Percentiles rank a stretch among this genome's conserved stretches.
These are phyloP conservation scores for Scalopus aquaticus DNA, from an alignment of 2,113 vertebrate genomes.

Conservation along the genomic window DNA sequence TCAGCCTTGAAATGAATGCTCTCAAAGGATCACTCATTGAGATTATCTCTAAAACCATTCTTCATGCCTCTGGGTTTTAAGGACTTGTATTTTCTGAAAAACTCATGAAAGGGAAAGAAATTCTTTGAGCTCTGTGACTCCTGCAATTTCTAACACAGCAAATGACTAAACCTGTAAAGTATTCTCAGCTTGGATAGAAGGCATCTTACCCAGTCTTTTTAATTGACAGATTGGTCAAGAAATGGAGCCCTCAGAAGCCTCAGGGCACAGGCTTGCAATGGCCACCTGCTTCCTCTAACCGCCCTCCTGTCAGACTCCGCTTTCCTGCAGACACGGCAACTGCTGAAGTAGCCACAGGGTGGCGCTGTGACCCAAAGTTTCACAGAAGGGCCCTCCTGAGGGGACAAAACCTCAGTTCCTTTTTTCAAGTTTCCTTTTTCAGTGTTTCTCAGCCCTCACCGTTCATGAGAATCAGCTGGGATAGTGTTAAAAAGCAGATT, in stretches of 20 bases:
- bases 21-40: background rate
- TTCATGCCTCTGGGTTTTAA: background rate
- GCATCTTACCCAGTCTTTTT: background rate
- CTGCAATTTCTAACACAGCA: background rate
- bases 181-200: background rate
- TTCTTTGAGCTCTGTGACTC: background rate
- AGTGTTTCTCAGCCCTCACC: background rate
- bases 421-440: background rate
- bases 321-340: background rate
- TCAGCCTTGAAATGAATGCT: background rate
- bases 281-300: background rate
- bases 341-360: background rate
- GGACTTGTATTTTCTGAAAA: background rate
- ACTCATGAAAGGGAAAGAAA: background rate
- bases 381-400: background rate
- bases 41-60: background rate
- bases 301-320: background rate
- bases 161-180: background rate
- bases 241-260: background rate
- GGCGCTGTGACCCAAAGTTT: slow-evolving; percentile 46
- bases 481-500: background rate
- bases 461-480: background rate
- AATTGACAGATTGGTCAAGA: background rate
- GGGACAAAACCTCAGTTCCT: background rate
- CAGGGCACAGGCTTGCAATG: background rate